phyloP scores from a whole-genome alignment of 1,140 invertebrate genomes.

The Lasioglossum albipes region DNA sequence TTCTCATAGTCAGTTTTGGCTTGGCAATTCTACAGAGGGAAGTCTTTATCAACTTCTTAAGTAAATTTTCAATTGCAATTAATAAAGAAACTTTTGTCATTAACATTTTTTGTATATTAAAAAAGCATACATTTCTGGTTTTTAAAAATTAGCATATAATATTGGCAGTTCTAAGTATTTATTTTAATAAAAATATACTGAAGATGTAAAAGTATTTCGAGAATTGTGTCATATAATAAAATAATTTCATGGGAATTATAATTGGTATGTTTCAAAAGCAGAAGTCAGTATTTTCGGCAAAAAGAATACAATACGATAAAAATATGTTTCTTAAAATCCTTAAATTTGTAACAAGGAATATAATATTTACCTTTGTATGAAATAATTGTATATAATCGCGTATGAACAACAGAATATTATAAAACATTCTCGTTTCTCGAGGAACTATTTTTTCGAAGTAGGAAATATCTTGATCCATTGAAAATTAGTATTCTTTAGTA shows the following conservation, averaged over 20 bases:
- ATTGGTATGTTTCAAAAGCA: background rate
- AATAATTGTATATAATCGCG: background rate
- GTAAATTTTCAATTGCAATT: too few species aligned
- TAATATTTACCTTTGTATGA: background rate
- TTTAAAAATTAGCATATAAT: background rate
- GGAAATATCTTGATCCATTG: constrained; percentile 3
- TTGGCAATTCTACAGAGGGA: background rate
- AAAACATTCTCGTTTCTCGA: background rate
- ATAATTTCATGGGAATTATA: background rate
- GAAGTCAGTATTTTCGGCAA: too few species aligned
- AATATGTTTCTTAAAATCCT: background rate
- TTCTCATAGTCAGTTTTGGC: background rate
- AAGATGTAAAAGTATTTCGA: too few species aligned
- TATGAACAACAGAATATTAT: background rate
- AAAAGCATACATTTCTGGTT: background rate
- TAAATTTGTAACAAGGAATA: background rate
- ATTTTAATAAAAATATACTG: background rate
- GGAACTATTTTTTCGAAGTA: constrained; percentile 3
- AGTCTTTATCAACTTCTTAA: background rate
- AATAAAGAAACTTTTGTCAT: too few species aligned
- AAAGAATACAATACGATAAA: background rate
- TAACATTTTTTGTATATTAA: background rate
- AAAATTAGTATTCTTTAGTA: constrained; percentile 19
- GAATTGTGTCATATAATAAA: background rate
- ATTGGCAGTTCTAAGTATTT: background rate